A percentile compares a stretch with the other conserved stretches of the same genome.
Evolutionary conservation across 2,797 vertebrate genomes (phyloP).

Genomic region (Malurus splendens): DNA sequence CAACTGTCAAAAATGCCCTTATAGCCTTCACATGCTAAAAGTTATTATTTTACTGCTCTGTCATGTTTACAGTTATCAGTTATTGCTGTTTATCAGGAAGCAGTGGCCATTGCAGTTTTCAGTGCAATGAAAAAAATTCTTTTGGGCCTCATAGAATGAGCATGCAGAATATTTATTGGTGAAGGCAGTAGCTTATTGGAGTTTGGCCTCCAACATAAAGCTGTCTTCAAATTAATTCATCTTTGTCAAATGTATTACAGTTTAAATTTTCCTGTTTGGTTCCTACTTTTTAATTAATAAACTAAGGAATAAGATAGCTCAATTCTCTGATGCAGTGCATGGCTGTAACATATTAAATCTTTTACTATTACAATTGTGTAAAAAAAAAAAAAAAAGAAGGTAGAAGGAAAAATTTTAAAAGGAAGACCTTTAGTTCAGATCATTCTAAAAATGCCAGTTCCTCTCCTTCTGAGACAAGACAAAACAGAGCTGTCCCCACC

Average conservation of each 20-base stretch:
- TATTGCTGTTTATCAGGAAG: neutral
- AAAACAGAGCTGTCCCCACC: rapidly evolving
- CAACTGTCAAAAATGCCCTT: neutral
- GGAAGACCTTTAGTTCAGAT: neutral
- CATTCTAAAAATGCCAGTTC: neutral
- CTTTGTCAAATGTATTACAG: neutral
- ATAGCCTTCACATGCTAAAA: neutral
- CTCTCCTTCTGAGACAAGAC: neutral
- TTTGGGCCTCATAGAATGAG: neutral
- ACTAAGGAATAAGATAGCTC: neutral
- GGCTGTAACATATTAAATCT: neutral
- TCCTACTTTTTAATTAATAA: neutral
- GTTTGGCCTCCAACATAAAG: neutral
- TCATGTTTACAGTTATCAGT: neutral
- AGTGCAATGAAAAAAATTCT: too few relatives aligned
- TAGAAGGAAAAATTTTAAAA: neutral
- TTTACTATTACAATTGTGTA: neutral
- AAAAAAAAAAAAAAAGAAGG: neutral
- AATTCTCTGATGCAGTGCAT: neutral
- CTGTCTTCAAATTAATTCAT: neutral
- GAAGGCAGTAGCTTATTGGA: neutral
- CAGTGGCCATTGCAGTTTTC: neutral
- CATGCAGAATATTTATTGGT: neutral
- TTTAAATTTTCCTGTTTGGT: neutral
- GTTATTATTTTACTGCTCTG: conserved; percentile 25